Evolutionary conservation across 2,113 vertebrate species (phyloP).

Genomic region (Sinocyclocheilus anophthalmus): DNA sequence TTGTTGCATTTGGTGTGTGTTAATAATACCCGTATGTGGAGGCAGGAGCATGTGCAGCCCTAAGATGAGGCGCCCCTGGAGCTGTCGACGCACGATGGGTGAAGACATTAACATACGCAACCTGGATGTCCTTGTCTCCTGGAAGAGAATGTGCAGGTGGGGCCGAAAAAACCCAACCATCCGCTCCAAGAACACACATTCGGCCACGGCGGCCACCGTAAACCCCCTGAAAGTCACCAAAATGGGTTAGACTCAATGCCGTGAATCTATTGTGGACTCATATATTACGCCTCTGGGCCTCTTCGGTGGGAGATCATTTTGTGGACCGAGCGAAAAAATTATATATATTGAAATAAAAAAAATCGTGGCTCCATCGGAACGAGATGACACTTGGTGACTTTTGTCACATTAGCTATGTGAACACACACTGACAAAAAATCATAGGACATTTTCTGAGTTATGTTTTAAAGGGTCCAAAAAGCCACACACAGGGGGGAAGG

Average conservation of each 20-base stretch:
- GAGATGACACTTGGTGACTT: no score
- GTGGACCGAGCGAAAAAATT: no score
- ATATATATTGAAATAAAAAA: no score
- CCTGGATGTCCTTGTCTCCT: neutral
- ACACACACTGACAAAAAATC: no score
- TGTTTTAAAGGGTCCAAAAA: no score
- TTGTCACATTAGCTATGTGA: no score
- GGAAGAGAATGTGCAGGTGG: slow-evolving; percentile 83
- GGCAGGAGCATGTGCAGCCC: no score
- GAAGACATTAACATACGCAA: slow-evolving; percentile 78
- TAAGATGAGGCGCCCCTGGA: slow-evolving; percentile 82
- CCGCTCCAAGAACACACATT: slow-evolving; percentile 82
- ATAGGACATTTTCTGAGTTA: no score
- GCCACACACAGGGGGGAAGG: no score
- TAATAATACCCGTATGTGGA: no score
- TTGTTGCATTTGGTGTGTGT: neutral
- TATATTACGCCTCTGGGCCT: neutral
- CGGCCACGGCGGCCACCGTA: slow-evolving; percentile 85
- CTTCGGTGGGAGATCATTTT: no score
- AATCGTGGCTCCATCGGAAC: no score
- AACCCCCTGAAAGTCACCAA: slow-evolving; percentile 72
- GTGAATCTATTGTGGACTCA: neutral
- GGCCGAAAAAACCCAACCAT: slow-evolving; percentile 89
- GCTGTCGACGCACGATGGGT: slow-evolving; percentile 82
- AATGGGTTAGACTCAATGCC: neutral